Base-by-base conservation (phyloP, 2,113 vertebrate genomes). In the Anseranas semipalmata region DNA sequence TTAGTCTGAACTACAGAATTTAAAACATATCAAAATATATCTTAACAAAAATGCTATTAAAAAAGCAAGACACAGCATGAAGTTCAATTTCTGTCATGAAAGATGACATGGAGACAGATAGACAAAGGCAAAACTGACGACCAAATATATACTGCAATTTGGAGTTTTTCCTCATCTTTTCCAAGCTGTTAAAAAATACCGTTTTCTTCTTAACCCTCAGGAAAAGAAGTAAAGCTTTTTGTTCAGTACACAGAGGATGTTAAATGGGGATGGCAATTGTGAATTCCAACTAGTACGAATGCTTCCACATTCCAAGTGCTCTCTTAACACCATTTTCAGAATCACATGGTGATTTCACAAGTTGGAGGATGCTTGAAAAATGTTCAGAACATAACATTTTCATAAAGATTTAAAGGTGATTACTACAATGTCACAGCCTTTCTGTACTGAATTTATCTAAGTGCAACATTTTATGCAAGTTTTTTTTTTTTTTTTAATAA, bases 401-500 rank as follows among this genome's bases (percentile, higher is more conserved):
- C 78, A n/a, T 56, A 24, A 56, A 79, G 85, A 68, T 27, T 25
- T 12, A 85, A 52, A 90, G 83, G 84, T 70, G 84, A 89, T 82
- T 56, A 84, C 59, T 63, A 43, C 55, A 81, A n/a, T 28, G 41
- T 70, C 37, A n/a, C 73, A 71, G 72, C 22, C 65, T 81, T 85
- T 84, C 91, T 82, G 58, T 17, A 92, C 41, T 12, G 46, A 62
- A 53, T 65, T 94, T 67, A 94, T 32, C 85, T 27, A 72, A 70
- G 56, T 52, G 27, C 45, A 85, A 78, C 78, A 50, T 82, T 95
- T 45, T 63, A 45, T 15, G 32, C 60, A 58, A 53, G 46, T 72
- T 77, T 70, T 41, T 46, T 52, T 76, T 24, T 32, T 75, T 92
- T 60, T 91, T 59, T 83, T 96, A 94, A 90, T 81, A 81, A 95